These are phyloP conservation scores for Coptodon rendalli DNA, from an alignment of 2,113 vertebrate species.

Conservation along the genomic window DNA sequence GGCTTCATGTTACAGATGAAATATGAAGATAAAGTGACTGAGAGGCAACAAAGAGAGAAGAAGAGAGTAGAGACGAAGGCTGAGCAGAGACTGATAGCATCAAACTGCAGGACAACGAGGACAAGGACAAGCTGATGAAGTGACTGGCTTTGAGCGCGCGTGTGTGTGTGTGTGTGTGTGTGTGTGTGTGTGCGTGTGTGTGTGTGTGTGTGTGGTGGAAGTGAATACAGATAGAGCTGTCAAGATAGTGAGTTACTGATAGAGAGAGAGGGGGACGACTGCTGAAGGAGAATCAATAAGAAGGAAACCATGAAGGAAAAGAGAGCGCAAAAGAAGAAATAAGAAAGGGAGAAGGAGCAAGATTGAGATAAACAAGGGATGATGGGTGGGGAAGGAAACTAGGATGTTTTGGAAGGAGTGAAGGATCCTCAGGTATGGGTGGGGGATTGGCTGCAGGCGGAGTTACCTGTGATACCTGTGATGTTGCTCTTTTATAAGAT, in stretches of 20 bases:
- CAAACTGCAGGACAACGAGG: slow-evolving; percentile 43
- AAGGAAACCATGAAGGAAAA: slow-evolving; percentile 42
- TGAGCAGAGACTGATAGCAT: slow-evolving; percentile 36
- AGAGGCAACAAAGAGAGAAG: neutral
- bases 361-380: neutral
- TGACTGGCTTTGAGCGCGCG: neutral
- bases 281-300: slow-evolving; percentile 49
- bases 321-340: neutral
- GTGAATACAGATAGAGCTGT: slow-evolving; percentile 59
- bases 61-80: neutral
- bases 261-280: neutral
- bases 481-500: neutral
- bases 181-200: neutral
- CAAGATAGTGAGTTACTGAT: slow-evolving; percentile 52
- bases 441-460: neutral
- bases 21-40: neutral
- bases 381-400: neutral
- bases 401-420: neutral
- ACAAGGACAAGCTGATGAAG: slow-evolving; percentile 42
- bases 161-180: neutral
- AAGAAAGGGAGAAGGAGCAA: neutral
- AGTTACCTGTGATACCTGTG: neutral
- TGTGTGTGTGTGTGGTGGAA: neutral
- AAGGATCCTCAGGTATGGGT: neutral
- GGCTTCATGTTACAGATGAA: neutral